Base-by-base conservation (phyloP, 2,113 vertebrate species). In the Leptocoma aspasia region DNA sequence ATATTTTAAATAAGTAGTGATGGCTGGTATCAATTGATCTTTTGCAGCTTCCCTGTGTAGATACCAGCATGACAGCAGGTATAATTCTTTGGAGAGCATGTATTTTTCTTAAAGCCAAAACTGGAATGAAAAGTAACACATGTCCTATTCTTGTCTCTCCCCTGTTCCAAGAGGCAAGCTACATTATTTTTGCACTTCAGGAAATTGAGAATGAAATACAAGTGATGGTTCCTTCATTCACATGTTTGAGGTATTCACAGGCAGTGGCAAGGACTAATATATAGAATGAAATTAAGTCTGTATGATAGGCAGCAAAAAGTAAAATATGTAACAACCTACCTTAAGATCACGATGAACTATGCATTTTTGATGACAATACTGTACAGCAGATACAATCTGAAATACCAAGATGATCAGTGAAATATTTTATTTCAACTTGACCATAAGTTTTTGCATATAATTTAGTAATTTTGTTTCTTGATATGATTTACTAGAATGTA, bases 331-430 rank as follows among this genome's bases (percentile, higher is more conserved):
- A 59, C 7, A 65, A 59, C 96, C 96, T 97, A 99, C 99, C 98
- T 99, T 99, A 28, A 99, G 98, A 97, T 99, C 99, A 92, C 99
- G 98, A 96, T 99, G 99, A 96, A 99, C 99, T 97, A 99, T 99
- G 97, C 98, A 99, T 90, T 99, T 99, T 92, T 99, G 99, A 97
- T 99, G 99, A 94, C 99, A 99, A 97, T 99, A 99, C 97, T 99
- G 99, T 88, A 99, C 99, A 89, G 99, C 99, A 97, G 99, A 99
- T 45, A 99, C 99, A 94, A 99, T 99, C 99, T 99, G 98, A 97
- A 99, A 98, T 39, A 90, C 5, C 70, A 94, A 97, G 60, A 97
- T 68, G 37, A 82, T 75, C 31, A 87, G 33, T 71, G 73, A 93
- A 69, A 90, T 49, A 91, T 45, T 96, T 71, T 65, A 82, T 61